A percentile compares a stretch with the other conserved stretches of the same genome.
phyloP scores from a whole-genome alignment of 2,888 invertebrate genomes.

The Anticlea derivata region DNA sequence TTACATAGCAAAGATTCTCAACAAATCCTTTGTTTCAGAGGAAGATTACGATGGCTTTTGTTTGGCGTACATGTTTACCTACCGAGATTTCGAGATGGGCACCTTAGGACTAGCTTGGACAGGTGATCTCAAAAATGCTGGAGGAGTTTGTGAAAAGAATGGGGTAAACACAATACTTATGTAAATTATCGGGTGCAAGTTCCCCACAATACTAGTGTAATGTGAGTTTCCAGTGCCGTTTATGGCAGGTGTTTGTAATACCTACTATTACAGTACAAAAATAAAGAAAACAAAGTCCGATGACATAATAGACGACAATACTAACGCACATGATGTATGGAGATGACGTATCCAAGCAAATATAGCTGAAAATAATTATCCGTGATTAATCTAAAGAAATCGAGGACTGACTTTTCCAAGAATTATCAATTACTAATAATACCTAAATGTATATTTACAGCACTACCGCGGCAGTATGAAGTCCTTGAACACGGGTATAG shows the following conservation, averaged over 20 bases:
- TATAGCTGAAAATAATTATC: not conserved
- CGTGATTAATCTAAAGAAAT: not conserved
- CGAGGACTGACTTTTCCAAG: not conserved
- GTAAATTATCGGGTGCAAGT: too few relatives aligned
- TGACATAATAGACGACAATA: not conserved
- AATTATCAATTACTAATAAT: not conserved
- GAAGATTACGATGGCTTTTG: conserved; percentile 99
- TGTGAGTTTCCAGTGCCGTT: too few relatives aligned
- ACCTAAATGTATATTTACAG: conserved; percentile 81
- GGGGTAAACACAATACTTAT: too few relatives aligned
- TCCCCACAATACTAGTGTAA: too few relatives aligned
- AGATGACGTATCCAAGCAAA: not conserved
- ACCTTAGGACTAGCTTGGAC: conserved; percentile 99
- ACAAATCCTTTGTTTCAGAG: conserved; percentile 85
- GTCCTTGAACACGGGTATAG: conserved; percentile 98
- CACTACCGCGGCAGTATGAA: conserved; percentile 96
- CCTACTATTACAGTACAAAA: too few relatives aligned
- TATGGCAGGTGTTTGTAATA: too few relatives aligned
- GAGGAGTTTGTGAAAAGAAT: conserved; percentile 98
- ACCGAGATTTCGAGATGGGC: conserved; percentile 97
- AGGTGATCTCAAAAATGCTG: conserved; percentile 96
- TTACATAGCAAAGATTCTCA: not conserved
- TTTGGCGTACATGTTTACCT: conserved; percentile 99
- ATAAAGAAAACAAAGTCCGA: not conserved
- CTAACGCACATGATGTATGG: too few relatives aligned